These are phyloP conservation scores for Drepanosiphum platanoidis DNA, from an alignment of 2,888 invertebrate species.

Conservation along the genomic window DNA sequence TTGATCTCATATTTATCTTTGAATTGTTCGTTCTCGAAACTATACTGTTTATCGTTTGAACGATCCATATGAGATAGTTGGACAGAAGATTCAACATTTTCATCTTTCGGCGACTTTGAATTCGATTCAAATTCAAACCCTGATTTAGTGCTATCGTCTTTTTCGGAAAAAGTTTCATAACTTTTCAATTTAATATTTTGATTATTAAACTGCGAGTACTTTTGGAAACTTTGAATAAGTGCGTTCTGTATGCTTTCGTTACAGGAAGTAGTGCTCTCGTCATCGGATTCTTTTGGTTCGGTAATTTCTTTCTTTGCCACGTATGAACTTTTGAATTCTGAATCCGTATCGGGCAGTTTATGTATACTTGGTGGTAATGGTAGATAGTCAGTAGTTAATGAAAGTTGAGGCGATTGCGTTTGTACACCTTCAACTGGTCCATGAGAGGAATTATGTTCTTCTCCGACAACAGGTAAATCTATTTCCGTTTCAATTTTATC, in stretches of 20 bases:
- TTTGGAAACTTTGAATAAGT: constrained; percentile 37
- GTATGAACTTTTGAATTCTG: neutral
- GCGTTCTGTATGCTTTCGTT: constrained; percentile 15
- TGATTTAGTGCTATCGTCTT: constrained; percentile 27
- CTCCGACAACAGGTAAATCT: neutral
- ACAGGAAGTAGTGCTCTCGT: constrained; percentile 20
- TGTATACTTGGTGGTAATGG: constrained; percentile 7
- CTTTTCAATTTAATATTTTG: neutral
- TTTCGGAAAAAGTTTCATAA: constrained; percentile 3
- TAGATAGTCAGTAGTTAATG: no score
- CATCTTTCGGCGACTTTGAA: constrained; percentile 22
- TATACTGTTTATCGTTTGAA: neutral
- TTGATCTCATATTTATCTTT: neutral
- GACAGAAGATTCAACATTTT: neutral
- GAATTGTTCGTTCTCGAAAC: neutral
- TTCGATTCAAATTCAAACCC: constrained; percentile 25
- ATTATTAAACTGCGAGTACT: constrained; percentile 10
- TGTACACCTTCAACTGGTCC: neutral
- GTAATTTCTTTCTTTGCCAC: neutral
- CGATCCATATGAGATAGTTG: neutral
- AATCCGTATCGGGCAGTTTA: neutral
- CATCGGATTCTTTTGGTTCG: constrained; percentile 10
- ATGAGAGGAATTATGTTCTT: constrained; percentile 9
- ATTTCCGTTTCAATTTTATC: constrained; percentile 69
- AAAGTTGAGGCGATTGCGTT: neutral